Conservation (phyloP, 2,797 vertebrate species). For the Crocodylus rhombifer region DNA sequence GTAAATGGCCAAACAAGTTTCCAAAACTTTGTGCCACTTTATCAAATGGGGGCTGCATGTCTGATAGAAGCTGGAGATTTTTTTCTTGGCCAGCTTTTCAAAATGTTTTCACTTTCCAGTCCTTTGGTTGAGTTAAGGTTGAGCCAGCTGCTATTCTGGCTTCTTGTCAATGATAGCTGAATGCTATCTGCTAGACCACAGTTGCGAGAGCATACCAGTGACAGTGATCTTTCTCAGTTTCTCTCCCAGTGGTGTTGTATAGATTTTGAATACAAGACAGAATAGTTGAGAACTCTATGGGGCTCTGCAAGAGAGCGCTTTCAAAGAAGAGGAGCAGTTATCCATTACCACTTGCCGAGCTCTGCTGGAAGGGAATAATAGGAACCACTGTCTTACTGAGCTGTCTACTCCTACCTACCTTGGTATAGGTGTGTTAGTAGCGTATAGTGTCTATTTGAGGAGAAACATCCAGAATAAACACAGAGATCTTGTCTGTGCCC, state of each 20-base stretch:
- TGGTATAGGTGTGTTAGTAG: background rate
- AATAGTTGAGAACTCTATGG: background rate
- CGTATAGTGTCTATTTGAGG: background rate
- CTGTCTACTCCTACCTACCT: background rate
- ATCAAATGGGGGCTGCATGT: background rate
- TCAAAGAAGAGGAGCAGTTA: background rate
- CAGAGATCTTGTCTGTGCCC: background rate
- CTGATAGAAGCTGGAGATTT: background rate
- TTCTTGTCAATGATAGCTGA: background rate
- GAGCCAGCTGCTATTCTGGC: background rate
- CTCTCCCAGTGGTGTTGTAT: constrained; percentile 2
- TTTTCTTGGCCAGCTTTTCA: background rate
- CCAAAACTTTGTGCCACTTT: background rate
- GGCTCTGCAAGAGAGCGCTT: background rate
- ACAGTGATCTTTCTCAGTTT: background rate
- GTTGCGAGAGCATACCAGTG: background rate
- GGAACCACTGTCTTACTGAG: background rate
- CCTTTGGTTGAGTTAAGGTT: background rate
- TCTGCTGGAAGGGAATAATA: background rate
- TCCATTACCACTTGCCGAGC: background rate
- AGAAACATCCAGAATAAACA: background rate
- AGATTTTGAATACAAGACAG: constrained; percentile 6
- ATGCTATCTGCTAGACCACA: background rate
- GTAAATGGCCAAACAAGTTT: background rate
- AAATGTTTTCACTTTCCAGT: background rate